These are phyloP conservation scores for Malacosoma neustria DNA, from an alignment of 2,888 invertebrate species.

Conservation along the genomic window DNA sequence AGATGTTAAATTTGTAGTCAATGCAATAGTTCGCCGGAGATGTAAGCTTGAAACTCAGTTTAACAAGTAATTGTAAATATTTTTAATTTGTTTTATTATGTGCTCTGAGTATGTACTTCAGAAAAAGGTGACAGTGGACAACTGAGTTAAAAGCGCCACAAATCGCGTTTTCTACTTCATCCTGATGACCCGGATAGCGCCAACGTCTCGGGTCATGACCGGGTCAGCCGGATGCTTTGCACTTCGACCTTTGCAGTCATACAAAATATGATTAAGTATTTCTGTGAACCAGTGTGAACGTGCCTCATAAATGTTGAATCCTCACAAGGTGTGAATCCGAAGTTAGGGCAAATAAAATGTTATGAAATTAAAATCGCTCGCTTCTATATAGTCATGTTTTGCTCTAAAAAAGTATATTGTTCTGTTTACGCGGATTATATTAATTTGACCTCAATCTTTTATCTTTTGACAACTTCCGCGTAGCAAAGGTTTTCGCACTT, in stretches of 20 bases:
- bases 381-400: no score
- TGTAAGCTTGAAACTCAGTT: no score
- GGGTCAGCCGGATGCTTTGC: slow-evolving; percentile 52
- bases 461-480: no score
- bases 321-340: neutral
- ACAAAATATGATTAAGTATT: slow-evolving; percentile 27
- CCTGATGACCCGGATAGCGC: slow-evolving; percentile 67
- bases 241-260: slow-evolving; percentile 41
- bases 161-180: slow-evolving; percentile 14
- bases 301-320: neutral
- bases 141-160: slow-evolving; percentile 18
- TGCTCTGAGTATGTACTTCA: neutral
- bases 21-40: no score
- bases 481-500: no score
- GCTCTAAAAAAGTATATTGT: no score
- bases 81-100: no score
- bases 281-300: slow-evolving; percentile 11
- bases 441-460: no score
- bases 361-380: no score
- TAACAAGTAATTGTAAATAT: no score
- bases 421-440: no score
- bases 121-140: slow-evolving; percentile 16
- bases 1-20: no score
- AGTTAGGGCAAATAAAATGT: neutral
- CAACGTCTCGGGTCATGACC: slow-evolving; percentile 65